phyloP scores from a whole-genome alignment of 2,113 vertebrate species.

The Pterocles orientalis region DNA sequence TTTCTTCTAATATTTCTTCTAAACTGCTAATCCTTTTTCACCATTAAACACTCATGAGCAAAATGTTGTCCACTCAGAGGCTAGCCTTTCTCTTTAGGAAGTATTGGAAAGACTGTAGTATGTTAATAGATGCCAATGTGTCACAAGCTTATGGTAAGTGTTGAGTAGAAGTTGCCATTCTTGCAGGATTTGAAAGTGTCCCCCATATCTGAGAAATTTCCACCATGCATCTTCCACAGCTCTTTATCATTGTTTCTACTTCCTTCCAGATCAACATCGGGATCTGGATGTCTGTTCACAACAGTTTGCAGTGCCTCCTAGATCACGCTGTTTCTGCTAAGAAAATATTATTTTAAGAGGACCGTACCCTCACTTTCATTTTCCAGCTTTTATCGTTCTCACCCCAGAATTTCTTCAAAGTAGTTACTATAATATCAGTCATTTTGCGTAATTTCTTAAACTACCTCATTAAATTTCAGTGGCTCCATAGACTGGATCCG shows the following conservation, averaged over 20 bases:
- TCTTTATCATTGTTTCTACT: neutral
- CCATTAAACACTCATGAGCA: neutral
- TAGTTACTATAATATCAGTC: neutral
- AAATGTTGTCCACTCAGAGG: neutral
- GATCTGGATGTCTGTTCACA: neutral
- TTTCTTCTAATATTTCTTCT: neutral
- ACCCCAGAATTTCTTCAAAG: neutral
- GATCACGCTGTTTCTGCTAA: neutral
- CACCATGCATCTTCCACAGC: neutral
- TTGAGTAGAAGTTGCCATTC: neutral
- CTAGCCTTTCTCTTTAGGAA: neutral
- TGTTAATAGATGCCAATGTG: neutral
- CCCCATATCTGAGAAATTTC: neutral
- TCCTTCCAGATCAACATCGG: neutral
- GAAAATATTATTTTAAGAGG: neutral
- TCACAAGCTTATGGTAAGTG: neutral
- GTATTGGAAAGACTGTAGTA: neutral
- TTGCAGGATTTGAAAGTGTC: neutral
- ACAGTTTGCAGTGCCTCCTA: neutral
- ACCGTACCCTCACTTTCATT: neutral
- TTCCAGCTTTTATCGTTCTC: neutral
- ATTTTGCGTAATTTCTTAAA: neutral
- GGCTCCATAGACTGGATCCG: neutral
- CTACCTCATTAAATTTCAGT: neutral
- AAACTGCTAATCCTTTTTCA: neutral